Conservation (phyloP, 2,888 invertebrate species). For the Penaeus monodon region DNA sequence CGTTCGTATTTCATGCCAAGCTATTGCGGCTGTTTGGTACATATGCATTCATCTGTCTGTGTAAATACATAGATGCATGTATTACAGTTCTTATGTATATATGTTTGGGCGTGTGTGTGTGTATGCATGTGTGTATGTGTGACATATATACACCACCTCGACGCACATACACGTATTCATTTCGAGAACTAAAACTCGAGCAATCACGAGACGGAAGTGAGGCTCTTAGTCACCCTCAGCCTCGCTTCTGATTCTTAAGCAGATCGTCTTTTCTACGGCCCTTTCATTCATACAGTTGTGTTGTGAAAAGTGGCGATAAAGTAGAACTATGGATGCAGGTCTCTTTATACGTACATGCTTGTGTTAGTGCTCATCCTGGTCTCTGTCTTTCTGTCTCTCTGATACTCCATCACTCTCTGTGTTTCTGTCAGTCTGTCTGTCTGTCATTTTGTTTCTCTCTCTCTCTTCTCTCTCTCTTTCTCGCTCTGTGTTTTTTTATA, state of each 20-base stretch:
- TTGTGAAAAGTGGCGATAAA: too few relatives aligned
- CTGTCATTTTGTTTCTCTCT: background rate
- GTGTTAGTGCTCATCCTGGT: background rate
- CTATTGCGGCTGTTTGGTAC: too few relatives aligned
- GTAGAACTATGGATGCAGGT: background rate
- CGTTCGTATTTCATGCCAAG: too few relatives aligned
- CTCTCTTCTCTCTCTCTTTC: conserved; percentile 20
- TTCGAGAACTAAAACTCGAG: too few relatives aligned
- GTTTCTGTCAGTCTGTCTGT: background rate
- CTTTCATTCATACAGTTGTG: too few relatives aligned
- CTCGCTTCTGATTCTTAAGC: too few relatives aligned
- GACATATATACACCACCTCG: background rate
- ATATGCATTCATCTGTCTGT: background rate
- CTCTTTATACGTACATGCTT: background rate
- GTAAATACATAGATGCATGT: background rate
- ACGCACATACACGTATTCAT: too few relatives aligned
- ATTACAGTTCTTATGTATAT: background rate
- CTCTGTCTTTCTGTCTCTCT: background rate
- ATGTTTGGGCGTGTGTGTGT: background rate
- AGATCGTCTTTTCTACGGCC: too few relatives aligned
- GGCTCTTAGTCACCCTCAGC: too few relatives aligned
- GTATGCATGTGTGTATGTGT: conserved; percentile 3
- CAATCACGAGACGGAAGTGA: too few relatives aligned
- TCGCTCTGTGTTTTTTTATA: background rate
- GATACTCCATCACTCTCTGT: background rate